Evolutionary conservation across 2,113 vertebrate species (phyloP).

Genomic region (Sander vitreus): DNA sequence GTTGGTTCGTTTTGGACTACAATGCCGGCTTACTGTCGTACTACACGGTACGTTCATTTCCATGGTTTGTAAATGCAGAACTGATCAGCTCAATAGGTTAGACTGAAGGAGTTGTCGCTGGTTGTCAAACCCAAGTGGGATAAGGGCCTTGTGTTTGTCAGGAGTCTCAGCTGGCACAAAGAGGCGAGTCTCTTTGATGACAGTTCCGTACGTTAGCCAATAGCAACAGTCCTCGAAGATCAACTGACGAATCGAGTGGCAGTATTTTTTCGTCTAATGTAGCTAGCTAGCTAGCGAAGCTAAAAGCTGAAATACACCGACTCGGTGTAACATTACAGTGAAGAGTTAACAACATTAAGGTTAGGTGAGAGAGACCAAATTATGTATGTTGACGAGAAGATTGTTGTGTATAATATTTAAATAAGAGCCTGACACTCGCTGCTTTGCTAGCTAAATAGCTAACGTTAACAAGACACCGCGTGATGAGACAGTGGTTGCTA

Average conservation of each 20-base stretch:
- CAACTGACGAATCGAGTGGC: slow-evolving; percentile 68
- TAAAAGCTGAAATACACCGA: slow-evolving; percentile 12
- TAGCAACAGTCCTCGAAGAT: slow-evolving; percentile 4
- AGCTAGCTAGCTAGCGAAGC: slow-evolving; percentile 48
- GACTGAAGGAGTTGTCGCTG: slow-evolving; percentile 31
- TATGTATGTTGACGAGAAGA: rapidly evolving
- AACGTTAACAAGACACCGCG: slow-evolving; percentile 18
- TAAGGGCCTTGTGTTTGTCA: slow-evolving; percentile 78
- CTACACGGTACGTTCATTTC: slow-evolving; percentile 90
- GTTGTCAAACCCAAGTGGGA: slow-evolving; percentile 28
- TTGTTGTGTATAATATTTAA: background rate
- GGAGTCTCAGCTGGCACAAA: slow-evolving; percentile 77
- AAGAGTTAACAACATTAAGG: background rate
- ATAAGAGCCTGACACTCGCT: background rate
- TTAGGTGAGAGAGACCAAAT: rapidly evolving
- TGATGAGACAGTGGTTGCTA: slow-evolving; percentile 12
- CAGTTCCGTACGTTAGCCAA: slow-evolving; percentile 49
- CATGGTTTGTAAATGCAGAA: background rate
- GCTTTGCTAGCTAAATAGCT: slow-evolving; percentile 3
- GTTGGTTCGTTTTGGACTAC: slow-evolving; percentile 98
- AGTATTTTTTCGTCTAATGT: slow-evolving; percentile 47
- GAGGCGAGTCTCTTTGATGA: slow-evolving; percentile 69
- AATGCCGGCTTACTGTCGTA: slow-evolving; percentile 97
- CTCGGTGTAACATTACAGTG: background rate
- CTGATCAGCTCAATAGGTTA: rapidly evolving